Conservation (phyloP, 92 coral and sea anemone genomes). For the Zoanthus solanderi region DNA sequence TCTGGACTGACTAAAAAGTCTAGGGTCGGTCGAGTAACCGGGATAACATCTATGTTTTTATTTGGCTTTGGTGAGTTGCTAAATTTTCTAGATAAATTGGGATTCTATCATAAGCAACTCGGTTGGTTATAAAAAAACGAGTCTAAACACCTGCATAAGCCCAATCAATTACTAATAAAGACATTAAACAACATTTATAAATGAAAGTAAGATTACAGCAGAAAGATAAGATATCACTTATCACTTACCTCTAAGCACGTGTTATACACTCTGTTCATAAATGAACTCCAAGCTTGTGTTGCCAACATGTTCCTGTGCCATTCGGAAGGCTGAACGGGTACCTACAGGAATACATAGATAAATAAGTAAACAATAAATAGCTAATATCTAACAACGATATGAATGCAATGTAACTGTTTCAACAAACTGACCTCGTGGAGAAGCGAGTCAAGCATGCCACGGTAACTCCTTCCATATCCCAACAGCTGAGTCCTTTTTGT, state of each 20-base stretch:
- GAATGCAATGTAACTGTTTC: too few species aligned
- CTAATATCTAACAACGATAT: too few species aligned
- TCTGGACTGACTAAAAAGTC: too few species aligned
- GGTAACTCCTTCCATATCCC: slow-evolving; percentile 79
- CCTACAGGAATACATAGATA: slow-evolving; percentile 48
- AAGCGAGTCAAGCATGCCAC: slow-evolving; percentile 83
- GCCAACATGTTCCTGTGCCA: slow-evolving; percentile 86
- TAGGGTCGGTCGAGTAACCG: too few species aligned
- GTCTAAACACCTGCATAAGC: too few species aligned
- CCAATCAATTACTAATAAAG: too few species aligned
- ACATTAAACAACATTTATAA: neutral
- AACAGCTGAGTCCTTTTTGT: slow-evolving; percentile 78
- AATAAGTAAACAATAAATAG: neutral
- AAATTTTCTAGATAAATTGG: too few species aligned
- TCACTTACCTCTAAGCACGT: slow-evolving; percentile 76
- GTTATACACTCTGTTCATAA: slow-evolving; percentile 83
- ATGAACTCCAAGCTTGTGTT: slow-evolving; percentile 88
- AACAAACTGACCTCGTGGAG: slow-evolving; percentile 80
- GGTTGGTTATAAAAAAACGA: too few species aligned
- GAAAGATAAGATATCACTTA: neutral
- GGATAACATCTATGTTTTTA: too few species aligned
- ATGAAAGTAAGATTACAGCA: too few species aligned
- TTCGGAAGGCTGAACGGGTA: slow-evolving; percentile 95
- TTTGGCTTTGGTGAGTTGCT: too few species aligned
- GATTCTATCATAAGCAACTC: too few species aligned